Base-by-base conservation (phyloP, 1,140 invertebrate genomes). In the Coelopa frigida region DNA sequence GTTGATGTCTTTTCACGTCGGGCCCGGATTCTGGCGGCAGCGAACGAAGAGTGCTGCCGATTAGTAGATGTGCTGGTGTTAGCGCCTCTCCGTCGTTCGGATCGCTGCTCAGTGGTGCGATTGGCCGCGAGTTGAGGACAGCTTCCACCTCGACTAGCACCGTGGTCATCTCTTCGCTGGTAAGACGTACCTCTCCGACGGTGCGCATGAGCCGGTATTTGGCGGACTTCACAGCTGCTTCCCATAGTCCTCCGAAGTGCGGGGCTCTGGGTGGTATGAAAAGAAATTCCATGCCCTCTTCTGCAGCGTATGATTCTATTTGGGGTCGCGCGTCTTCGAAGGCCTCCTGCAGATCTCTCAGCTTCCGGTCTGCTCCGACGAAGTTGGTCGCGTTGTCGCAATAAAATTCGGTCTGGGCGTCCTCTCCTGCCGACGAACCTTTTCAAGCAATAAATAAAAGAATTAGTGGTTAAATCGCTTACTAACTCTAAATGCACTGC, bases 301-400 rank as follows among this genome's bases (percentile, higher is more conserved):
- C 15, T 8, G 37, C 29, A 10, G 48, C 14, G 40, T 15, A 47
- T 12, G 22, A 6, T 23, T 15, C 12, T 32, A 5, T 5, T n/a
- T n/a, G n/a, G n/a, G n/a, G n/a, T 15, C 29, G 22, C 4, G 38
- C 18, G 20, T 45, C n/a, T 4, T 44, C 32, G 12, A 50, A 45
- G 2, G 11, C 11, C 15, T 41, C 18, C 15, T 39, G 32, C 2
- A 44, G 21, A 14, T 39, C 37, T 24, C 41, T 29, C 2, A 68
- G 43, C 15, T 29, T 39, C 3, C 10, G 20, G 8, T 11, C 11
- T 1, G 61, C 57, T 5, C 59, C 56, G 2, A 55, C 41, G 40
- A 70, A 66, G 46, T 64, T 71, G 0, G 63, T 69, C 0, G 56
- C 65, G 39, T 60, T 59, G 31, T 71, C 66, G 6, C 51, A 62